A percentile compares a stretch with the other conserved stretches of the same genome.
Evolutionary conservation across 1,140 invertebrate genomes (phyloP).

Genomic region (Drosophila carrolli): DNA sequence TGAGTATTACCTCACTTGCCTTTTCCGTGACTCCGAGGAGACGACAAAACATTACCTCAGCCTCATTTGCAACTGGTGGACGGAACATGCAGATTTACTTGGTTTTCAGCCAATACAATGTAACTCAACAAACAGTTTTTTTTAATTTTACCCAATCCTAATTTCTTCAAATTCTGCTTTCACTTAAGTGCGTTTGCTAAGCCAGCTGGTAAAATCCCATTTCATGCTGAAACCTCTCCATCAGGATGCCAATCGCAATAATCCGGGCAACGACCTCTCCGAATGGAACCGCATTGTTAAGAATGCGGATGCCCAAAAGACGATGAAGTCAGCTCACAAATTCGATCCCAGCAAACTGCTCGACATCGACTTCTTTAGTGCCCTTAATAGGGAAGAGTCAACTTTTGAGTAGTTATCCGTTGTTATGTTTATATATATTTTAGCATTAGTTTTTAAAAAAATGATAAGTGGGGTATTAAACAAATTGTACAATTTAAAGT

Average conservation of each 20-base stretch:
- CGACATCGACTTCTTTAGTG: constrained; percentile 34
- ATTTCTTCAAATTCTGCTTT: neutral
- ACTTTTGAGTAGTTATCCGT: constrained; percentile 23
- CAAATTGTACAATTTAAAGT: neutral
- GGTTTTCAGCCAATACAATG: constrained; percentile 63
- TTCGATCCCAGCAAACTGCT: constrained; percentile 10
- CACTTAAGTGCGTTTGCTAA: constrained; percentile 62
- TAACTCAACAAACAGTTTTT: constrained; percentile 23
- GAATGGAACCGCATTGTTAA: constrained; percentile 66
- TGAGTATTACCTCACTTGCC: constrained; percentile 66
- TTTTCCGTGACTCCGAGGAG: constrained; percentile 75
- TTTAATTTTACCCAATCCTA: neutral
- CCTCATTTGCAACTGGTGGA: constrained; percentile 75
- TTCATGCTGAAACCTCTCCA: constrained; percentile 71
- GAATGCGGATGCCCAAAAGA: constrained; percentile 22
- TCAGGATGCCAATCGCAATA: constrained; percentile 56
- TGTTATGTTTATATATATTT: neutral
- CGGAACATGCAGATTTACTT: constrained; percentile 41
- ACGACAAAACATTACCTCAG: constrained; percentile 75
- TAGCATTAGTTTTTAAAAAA: neutral
- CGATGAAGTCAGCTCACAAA: neutral
- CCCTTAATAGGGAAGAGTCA: constrained; percentile 17
- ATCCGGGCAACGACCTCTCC: constrained; percentile 51
- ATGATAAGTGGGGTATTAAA: too few species aligned
- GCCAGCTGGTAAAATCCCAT: constrained; percentile 59